Evolutionary conservation across 1,140 invertebrate species (phyloP), one percentile per base, ranked within the genome.

Genomic region (Drosophila fuyamai): DNA sequence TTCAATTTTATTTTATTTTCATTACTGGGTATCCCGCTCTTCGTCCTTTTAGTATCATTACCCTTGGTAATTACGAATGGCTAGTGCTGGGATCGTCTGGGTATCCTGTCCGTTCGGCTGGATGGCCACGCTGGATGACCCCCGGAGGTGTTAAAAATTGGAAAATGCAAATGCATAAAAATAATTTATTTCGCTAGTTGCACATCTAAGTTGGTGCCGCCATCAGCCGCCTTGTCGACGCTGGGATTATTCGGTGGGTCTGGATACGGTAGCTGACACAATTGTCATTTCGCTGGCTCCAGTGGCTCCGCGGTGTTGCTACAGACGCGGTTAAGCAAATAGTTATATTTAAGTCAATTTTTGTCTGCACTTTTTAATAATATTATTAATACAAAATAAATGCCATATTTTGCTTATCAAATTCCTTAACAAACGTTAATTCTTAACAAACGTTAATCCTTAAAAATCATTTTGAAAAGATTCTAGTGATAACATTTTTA

Each of bases 131-230:
- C 78, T 85, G 84, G 90, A 92, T 91, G 85, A 92, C 81, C 90
- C 83, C 90, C 81, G 82, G 76, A 90, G 90, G 86, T 91, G 86
- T 86, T 89, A 82, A 89, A 82, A 81, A 90, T 92, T 85, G 90
- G 81, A 80, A 85, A 90, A 92, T 92, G 90, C 72, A 90, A 92
- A 92, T 90, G 67, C 79, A 80, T 86, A 89, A 91, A 91, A 74
- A 90, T 90, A 90, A 91, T 91, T 92, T 91, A 90, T 92, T 89
- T 63, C 61, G 62, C 61, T 50, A 55, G 75, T 72, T 79, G 75
- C 76, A 88, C 79, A 67, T 88, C 84, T 80, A 88, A 88, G 84
- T 57, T 86, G 61, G 60, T 66, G 74, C 60, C 57, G 73, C 59
- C 76, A 65, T 76, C 72, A 66, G 40, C 40, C 46, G 53, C 29